Evolutionary conservation across 2,797 vertebrate species (phyloP).

Genomic region (Erethizon dorsatum): DNA sequence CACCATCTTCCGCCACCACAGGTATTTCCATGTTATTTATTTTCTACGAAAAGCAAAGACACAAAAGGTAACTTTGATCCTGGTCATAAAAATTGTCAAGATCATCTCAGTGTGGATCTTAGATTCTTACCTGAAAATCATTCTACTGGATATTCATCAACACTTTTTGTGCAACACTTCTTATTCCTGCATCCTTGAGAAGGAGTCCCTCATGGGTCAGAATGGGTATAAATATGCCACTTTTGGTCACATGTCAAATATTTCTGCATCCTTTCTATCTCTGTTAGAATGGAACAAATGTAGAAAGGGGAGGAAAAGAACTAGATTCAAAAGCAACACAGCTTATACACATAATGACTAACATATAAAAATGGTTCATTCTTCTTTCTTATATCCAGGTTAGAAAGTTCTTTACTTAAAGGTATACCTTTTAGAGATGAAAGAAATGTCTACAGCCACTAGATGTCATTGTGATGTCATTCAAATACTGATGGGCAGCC

Average conservation of each 20-base stretch:
- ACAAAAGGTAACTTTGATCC: background rate
- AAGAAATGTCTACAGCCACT: conserved; percentile 71
- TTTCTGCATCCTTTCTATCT: conserved; percentile 1
- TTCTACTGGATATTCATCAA: background rate
- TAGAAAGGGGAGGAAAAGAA: background rate
- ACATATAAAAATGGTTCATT: background rate
- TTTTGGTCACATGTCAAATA: background rate
- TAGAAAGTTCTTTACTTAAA: conserved; percentile 49
- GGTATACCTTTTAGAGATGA: conserved; percentile 2
- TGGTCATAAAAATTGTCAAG: background rate
- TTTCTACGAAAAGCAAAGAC: background rate
- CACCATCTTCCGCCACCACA: background rate
- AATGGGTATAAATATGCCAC: background rate
- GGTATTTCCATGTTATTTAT: background rate
- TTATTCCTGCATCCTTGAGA: background rate
- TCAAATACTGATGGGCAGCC: conserved; percentile 57
- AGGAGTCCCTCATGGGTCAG: background rate
- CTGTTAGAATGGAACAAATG: background rate
- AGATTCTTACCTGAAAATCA: background rate
- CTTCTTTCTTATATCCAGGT: conserved; percentile 17
- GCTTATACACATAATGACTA: background rate
- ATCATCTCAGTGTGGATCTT: background rate
- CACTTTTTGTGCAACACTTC: background rate
- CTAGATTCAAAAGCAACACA: background rate
- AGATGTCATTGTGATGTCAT: conserved; percentile 73